Evolutionary conservation across 2,113 vertebrate species (phyloP).

Genomic region (Poeciliopsis occidentalis): DNA sequence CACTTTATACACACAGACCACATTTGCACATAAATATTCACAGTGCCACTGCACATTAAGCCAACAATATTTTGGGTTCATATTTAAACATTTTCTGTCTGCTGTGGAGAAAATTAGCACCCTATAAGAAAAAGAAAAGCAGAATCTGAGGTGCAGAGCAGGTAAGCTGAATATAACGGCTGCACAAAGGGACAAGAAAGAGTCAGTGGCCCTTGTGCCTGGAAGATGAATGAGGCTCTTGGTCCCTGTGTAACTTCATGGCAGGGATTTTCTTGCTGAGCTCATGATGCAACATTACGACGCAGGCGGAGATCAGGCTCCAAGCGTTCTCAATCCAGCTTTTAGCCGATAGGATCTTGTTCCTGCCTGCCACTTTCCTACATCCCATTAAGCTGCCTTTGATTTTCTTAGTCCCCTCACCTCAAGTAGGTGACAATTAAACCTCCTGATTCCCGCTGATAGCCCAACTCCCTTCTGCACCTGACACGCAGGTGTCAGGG

Average conservation of each 20-base stretch:
- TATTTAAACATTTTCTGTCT: neutral
- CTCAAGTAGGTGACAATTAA: slow-evolving; percentile 43
- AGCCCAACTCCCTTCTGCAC: slow-evolving; percentile 9
- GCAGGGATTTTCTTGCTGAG: slow-evolving; percentile 1
- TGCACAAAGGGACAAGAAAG: neutral
- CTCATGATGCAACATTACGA: slow-evolving; percentile 25
- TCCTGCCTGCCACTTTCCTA: slow-evolving; percentile 1
- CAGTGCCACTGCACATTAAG: neutral
- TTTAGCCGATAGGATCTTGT: slow-evolving; percentile 35
- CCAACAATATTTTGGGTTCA: neutral
- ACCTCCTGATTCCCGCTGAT: slow-evolving; percentile 31
- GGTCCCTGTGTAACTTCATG: slow-evolving; percentile 8
- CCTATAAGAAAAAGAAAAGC: neutral
- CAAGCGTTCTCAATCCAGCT: slow-evolving; percentile 30
- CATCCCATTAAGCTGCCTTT: slow-evolving; percentile 37
- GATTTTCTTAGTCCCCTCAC: slow-evolving; percentile 25
- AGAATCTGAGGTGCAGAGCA: neutral
- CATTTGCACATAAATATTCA: slow-evolving; percentile 1
- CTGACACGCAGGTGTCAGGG: slow-evolving; percentile 28
- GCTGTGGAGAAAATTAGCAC: neutral
- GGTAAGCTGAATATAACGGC: neutral
- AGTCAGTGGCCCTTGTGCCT: neutral
- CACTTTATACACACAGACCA: neutral
- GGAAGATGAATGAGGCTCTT: neutral
- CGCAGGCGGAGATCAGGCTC: slow-evolving; percentile 18